phyloP scores from a whole-genome alignment of 2,113 vertebrate species.

The Phylloscopus trochilus region DNA sequence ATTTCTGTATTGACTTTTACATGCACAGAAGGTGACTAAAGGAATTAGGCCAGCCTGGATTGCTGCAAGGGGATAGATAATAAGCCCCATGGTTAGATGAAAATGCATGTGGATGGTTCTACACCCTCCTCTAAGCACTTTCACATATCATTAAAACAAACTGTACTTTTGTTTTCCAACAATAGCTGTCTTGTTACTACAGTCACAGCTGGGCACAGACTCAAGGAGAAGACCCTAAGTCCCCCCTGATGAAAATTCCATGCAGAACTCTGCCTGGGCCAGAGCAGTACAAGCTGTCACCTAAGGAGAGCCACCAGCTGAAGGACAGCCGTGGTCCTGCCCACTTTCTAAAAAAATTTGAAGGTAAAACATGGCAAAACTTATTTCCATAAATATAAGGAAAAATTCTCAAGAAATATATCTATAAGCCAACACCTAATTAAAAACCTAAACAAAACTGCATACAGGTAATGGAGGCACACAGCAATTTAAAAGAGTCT shows the following conservation, averaged over 20 bases:
- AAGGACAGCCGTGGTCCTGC: neutral
- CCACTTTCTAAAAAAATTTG: neutral
- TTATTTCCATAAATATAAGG: neutral
- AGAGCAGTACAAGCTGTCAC: neutral
- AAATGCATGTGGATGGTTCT: neutral
- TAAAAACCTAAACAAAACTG: neutral
- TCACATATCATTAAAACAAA: neutral
- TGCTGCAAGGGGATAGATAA: conserved; percentile 8
- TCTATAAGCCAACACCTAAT: neutral
- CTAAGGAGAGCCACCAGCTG: neutral
- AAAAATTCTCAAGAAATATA: neutral
- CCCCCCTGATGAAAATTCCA: neutral
- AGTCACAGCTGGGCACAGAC: neutral
- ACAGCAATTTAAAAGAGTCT: neutral
- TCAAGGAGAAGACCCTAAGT: neutral
- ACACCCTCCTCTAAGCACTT: neutral
- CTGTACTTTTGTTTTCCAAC: neutral
- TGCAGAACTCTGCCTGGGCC: neutral
- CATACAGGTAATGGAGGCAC: neutral
- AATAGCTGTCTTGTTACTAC: neutral
- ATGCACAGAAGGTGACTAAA: conserved; percentile 14
- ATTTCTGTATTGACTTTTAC: neutral
- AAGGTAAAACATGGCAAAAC: neutral
- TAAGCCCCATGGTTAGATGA: neutral
- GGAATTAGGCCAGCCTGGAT: conserved; percentile 15